These are phyloP conservation scores for Raja brachyura DNA, from an alignment of 2,113 vertebrate genomes.

Conservation along the genomic window DNA sequence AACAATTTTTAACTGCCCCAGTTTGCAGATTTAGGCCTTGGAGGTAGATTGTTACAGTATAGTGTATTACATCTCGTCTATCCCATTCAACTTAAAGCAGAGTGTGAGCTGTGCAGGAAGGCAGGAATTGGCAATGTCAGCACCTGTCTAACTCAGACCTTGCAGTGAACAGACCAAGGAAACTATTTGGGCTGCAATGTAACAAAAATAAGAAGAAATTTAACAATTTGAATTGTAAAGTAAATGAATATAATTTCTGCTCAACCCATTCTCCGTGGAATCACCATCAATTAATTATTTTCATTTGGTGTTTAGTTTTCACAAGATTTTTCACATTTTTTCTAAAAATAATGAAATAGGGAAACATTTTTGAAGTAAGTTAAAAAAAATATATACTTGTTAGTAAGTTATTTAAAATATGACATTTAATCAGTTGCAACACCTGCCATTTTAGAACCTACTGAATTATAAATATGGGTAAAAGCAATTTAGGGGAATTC, in stretches of 20 bases:
- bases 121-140: background rate
- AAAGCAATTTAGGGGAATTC: background rate
- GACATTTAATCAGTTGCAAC: background rate
- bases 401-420: background rate
- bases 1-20: background rate
- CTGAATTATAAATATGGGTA: background rate
- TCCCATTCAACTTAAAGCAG: background rate
- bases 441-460: background rate
- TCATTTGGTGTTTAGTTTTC: background rate
- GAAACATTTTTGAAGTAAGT: background rate
- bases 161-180: background rate
- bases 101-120: background rate
- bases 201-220: background rate
- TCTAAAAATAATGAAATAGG: slow-evolving; percentile 12
- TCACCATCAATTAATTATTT: background rate
- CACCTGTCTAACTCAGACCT: background rate
- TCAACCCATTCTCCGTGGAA: background rate
- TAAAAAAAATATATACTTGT: background rate
- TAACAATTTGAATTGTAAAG: background rate
- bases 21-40: background rate
- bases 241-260: background rate
- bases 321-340: background rate
- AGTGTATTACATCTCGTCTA: background rate
- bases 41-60: background rate
- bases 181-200: background rate